A percentile compares a stretch with the other conserved stretches of the same genome.
phyloP scores from a whole-genome alignment of 2,797 vertebrate species.

The Neopelma chrysocephalum region DNA sequence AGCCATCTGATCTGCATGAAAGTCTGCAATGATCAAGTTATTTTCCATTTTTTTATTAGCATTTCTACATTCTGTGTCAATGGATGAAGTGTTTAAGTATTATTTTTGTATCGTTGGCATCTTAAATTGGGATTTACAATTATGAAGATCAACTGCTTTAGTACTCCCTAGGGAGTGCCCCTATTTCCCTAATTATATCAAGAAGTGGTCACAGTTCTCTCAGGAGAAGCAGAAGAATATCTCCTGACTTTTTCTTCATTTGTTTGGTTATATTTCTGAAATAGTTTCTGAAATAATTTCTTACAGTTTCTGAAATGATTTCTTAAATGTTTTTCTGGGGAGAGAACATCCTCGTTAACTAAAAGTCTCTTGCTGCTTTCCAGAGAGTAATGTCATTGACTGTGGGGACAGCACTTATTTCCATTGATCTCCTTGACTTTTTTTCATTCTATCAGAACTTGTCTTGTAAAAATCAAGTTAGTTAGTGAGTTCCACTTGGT shows the following conservation, averaged over 20 bases:
- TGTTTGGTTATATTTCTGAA: neutral
- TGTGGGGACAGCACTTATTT: neutral
- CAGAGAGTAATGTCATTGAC: neutral
- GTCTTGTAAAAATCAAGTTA: neutral
- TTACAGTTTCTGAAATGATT: neutral
- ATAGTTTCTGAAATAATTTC: neutral
- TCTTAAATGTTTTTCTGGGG: neutral
- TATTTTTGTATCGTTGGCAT: neutral
- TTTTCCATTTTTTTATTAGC: neutral
- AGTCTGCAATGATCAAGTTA: neutral
- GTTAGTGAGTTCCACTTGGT: neutral
- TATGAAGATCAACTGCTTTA: neutral
- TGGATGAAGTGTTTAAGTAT: neutral
- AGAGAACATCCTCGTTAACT: neutral
- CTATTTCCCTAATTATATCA: neutral
- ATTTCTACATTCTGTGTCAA: neutral
- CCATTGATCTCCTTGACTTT: neutral
- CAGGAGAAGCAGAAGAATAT: neutral
- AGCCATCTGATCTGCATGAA: neutral
- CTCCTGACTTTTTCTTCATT: neutral
- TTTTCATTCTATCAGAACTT: neutral
- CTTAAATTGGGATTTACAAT: neutral
- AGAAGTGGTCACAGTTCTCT: neutral
- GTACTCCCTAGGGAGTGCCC: neutral
- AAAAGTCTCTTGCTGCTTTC: neutral